phyloP scores from a whole-genome alignment of 2,888 invertebrate genomes.

The Lamproptera curius region DNA sequence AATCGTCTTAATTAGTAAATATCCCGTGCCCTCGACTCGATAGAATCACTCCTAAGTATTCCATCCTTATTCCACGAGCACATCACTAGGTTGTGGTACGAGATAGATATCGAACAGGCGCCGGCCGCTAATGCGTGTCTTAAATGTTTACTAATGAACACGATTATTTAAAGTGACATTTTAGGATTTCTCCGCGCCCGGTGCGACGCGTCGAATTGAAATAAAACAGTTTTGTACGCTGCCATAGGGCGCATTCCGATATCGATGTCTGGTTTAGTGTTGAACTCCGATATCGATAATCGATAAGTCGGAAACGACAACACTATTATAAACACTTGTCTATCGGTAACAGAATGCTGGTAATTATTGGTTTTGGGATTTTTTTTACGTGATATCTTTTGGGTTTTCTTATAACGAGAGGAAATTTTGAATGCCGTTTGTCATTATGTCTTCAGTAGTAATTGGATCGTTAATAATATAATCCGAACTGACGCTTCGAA shows the following conservation, averaged over 20 bases:
- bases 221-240: constrained; percentile 33
- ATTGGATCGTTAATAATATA: constrained; percentile 17
- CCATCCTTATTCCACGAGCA: constrained; percentile 48
- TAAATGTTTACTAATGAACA: constrained; percentile 77
- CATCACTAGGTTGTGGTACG: neutral
- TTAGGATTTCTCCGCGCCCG: constrained; percentile 60
- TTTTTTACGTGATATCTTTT: constrained; percentile 14
- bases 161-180: constrained; percentile 76
- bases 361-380: constrained; percentile 16
- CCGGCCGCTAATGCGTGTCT: constrained; percentile 74
- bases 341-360: constrained; percentile 18
- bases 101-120: constrained; percentile 66
- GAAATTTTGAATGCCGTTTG: constrained; percentile 14
- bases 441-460: constrained; percentile 14
- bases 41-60: constrained; percentile 64
- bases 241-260: constrained; percentile 25
- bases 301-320: constrained; percentile 24
- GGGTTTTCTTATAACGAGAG: constrained; percentile 3
- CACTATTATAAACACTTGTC: constrained; percentile 22
- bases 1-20: constrained; percentile 69
- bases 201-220: constrained; percentile 35
- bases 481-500: constrained; percentile 5
- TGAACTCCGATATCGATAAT: constrained; percentile 43
- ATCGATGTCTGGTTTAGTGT: constrained; percentile 32
- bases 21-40: constrained; percentile 55